A percentile compares a stretch with the other conserved stretches of the same genome.
phyloP scores from a whole-genome alignment of 2,113 vertebrate species.

The Misgurnus anguillicaudatus region DNA sequence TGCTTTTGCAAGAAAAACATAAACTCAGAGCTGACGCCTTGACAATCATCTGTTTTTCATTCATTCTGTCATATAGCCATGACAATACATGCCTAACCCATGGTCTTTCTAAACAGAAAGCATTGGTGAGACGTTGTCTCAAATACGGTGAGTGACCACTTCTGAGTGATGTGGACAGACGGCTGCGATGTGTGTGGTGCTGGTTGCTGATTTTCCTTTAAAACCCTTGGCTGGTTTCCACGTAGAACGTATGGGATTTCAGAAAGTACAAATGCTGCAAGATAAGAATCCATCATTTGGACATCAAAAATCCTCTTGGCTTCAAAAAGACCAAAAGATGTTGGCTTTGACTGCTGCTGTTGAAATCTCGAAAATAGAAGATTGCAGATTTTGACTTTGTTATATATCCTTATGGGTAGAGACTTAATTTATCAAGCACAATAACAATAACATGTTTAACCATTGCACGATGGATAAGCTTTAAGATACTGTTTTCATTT shows the following conservation, averaged over 20 bases:
- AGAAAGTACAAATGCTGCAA: conserved; percentile 5
- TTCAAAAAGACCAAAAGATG: conserved; percentile 3
- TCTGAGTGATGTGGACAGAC: background rate
- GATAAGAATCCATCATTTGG: conserved; percentile 32
- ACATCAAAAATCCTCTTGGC: conserved; percentile 26
- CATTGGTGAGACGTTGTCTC: background rate
- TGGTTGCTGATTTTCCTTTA: conserved; percentile 11
- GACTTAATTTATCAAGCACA: background rate
- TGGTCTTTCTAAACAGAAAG: background rate
- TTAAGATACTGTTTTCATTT: background rate
- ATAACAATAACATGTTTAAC: conserved; percentile 18
- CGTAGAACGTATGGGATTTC: conserved; percentile 8
- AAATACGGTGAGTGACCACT: background rate
- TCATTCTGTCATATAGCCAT: background rate
- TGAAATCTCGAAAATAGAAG: conserved; percentile 39
- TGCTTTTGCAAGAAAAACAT: background rate
- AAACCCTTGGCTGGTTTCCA: background rate
- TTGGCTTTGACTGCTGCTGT: conserved; percentile 27
- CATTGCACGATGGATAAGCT: background rate
- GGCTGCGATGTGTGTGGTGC: conserved; percentile 14
- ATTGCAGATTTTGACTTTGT: background rate
- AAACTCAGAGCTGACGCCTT: background rate
- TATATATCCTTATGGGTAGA: conserved; percentile 17
- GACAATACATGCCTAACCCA: background rate
- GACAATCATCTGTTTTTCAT: too few species aligned